phyloP scores from a whole-genome alignment of 2,888 invertebrate genomes.

The Drosophila borealis region DNA sequence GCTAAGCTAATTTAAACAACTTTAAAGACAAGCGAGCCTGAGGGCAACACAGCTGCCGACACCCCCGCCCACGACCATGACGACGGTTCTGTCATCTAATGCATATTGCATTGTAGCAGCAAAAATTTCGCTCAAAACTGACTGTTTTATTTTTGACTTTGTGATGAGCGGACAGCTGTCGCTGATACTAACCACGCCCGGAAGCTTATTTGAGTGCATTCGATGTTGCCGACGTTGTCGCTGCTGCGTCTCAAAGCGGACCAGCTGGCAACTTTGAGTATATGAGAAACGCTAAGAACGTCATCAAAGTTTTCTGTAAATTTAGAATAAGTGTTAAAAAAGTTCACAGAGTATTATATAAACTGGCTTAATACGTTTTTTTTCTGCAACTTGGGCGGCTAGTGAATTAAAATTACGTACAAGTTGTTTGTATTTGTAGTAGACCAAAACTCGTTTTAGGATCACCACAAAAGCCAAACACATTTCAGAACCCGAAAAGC shows the following conservation, averaged over 20 bases:
- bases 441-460: slow-evolving; percentile 22
- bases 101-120: slow-evolving; percentile 60
- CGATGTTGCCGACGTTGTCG: slow-evolving; percentile 10
- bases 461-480: slow-evolving; percentile 13
- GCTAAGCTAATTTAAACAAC: slow-evolving; percentile 52
- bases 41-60: slow-evolving; percentile 5
- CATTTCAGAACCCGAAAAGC: slow-evolving; percentile 5
- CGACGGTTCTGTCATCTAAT: slow-evolving; percentile 36
- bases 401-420: slow-evolving; percentile 62
- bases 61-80: background rate
- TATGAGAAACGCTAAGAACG: slow-evolving; percentile 49
- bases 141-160: slow-evolving; percentile 65
- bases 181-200: slow-evolving; percentile 21
- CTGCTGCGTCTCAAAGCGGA: slow-evolving; percentile 6
- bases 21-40: slow-evolving; percentile 19
- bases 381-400: slow-evolving; percentile 1
- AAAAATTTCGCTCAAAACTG: slow-evolving; percentile 56
- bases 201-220: slow-evolving; percentile 64
- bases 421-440: slow-evolving; percentile 44
- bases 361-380: slow-evolving; percentile 74
- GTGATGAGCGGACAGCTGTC: slow-evolving; percentile 36
- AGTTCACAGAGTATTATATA: slow-evolving; percentile 70
- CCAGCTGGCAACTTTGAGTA: slow-evolving; percentile 18
- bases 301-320: slow-evolving; percentile 73
- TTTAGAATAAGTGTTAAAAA: slow-evolving; percentile 71